A percentile compares a stretch with the other conserved stretches of the same genome.
phyloP scores from a whole-genome alignment of 1,140 invertebrate genomes.

The Ladona fulva region DNA sequence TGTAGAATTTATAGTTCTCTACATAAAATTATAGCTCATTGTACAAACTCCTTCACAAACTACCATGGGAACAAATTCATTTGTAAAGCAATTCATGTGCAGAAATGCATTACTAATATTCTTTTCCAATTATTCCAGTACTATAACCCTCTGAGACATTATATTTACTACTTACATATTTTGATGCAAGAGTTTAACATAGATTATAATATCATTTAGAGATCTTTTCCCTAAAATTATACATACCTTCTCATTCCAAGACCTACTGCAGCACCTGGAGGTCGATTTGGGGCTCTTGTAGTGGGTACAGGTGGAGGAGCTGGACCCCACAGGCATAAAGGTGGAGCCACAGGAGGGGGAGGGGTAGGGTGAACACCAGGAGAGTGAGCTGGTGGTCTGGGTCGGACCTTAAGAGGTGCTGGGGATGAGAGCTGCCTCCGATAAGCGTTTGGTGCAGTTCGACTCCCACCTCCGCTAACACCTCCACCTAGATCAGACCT shows the following conservation, averaged over 20 bases:
- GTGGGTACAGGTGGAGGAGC: not conserved
- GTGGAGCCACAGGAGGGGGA: conserved; percentile 16
- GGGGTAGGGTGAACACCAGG: conserved; percentile 39
- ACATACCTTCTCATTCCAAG: conserved; percentile 3
- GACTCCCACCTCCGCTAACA: not conserved
- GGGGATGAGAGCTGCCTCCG: conserved; percentile 50
- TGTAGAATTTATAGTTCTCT: too few species aligned
- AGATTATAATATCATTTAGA: too few species aligned
- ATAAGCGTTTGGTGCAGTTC: not conserved
- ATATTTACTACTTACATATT: too few species aligned
- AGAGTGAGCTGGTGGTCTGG: conserved; percentile 21
- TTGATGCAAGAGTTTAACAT: too few species aligned
- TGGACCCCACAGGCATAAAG: not conserved
- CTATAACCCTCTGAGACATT: too few species aligned
- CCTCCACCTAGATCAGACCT: conserved; percentile 50
- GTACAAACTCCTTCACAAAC: too few species aligned
- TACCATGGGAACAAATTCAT: too few species aligned
- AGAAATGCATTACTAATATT: too few species aligned
- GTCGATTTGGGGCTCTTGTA: not conserved
- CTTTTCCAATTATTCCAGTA: too few species aligned
- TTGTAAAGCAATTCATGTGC: too few species aligned
- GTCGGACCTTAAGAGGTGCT: conserved; percentile 47
- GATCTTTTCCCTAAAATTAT: too few species aligned
- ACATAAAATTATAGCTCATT: too few species aligned
- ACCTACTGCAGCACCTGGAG: not conserved